Percentiles rank a stretch among this genome's conserved stretches.
phyloP scores from a whole-genome alignment of 2,888 invertebrate genomes.

The Agrypnus murinus region DNA sequence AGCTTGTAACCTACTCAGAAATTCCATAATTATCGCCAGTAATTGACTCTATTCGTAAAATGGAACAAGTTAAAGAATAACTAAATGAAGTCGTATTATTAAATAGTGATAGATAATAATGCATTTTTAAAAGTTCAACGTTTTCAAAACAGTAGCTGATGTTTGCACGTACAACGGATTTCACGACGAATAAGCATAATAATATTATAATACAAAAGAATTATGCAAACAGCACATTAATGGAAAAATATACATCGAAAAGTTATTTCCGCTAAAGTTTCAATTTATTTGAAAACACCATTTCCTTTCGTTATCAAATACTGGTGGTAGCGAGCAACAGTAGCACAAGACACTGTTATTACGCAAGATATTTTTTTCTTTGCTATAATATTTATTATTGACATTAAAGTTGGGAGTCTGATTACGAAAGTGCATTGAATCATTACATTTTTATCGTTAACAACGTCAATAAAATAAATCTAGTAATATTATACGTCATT shows the following conservation, averaged over 20 bases:
- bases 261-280: constrained; percentile 19
- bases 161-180: constrained; percentile 24
- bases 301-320: constrained; percentile 16
- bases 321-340: no score
- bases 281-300: constrained; percentile 20
- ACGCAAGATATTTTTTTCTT: constrained; percentile 20
- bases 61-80: constrained; percentile 14
- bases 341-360: no score
- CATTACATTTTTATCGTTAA: background rate
- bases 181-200: constrained; percentile 36
- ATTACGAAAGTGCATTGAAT: background rate
- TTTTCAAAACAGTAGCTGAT: constrained; percentile 3
- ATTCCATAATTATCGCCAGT: background rate
- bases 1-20: background rate
- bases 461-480: background rate
- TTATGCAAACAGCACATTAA: constrained; percentile 41
- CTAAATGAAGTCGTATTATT: constrained; percentile 15
- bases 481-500: no score
- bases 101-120: constrained; percentile 28
- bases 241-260: constrained; percentile 28
- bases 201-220: constrained; percentile 34
- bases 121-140: constrained; percentile 39
- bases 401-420: background rate
- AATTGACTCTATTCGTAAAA: constrained; percentile 17
- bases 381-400: background rate